Base-by-base conservation (phyloP, 2,113 vertebrate species). In the Prietella phreatophila region DNA sequence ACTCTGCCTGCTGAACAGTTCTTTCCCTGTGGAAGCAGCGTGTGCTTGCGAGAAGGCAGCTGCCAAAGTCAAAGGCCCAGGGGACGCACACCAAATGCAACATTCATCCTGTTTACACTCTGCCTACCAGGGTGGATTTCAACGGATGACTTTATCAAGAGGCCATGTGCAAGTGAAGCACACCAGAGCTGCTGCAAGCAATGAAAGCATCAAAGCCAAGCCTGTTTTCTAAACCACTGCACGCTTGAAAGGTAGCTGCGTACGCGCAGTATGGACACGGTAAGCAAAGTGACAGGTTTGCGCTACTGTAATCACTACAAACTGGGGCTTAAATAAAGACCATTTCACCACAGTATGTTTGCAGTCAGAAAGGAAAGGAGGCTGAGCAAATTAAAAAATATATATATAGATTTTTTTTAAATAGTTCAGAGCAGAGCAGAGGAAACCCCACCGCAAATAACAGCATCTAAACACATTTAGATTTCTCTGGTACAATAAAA, bases 381-480 rank as follows among this genome's bases (percentile, higher is more conserved):
- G 78, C 67, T 30, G 80, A 90, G 67, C 53, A 78, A 88, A 85
- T 73, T 42, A 22, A 65, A 50, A 50, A 50, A 42, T 42, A 42
- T 42, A 42, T 42, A 42, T 42, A 42, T 42, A 42, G 1, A 36
- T 36, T 39, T 3, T 39, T 39, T 39, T 39, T 39, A 4, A 39
- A 27, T 20, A 22, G 22, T 84, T 25, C 11, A 67, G 4, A 50
- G 10, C 11, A 67, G 4, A 50, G 10, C 19, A 80, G 84, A 60
- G 91, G 79, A 71, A 90, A 86, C 78, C 81, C 83, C 86, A 67
- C 84, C 20, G 36, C 50, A 89, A 90, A 88, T 88, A n/a, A 10
- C 83, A 60, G 22, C 33, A 17, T 65, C 30, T 42, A 73, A 27
- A 47, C 60, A 25, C 5, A 56, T 20, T 27, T 3, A 76, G 76